phyloP scores from a whole-genome alignment of 2,888 invertebrate genomes.

The Yponomeuta sedellus region DNA sequence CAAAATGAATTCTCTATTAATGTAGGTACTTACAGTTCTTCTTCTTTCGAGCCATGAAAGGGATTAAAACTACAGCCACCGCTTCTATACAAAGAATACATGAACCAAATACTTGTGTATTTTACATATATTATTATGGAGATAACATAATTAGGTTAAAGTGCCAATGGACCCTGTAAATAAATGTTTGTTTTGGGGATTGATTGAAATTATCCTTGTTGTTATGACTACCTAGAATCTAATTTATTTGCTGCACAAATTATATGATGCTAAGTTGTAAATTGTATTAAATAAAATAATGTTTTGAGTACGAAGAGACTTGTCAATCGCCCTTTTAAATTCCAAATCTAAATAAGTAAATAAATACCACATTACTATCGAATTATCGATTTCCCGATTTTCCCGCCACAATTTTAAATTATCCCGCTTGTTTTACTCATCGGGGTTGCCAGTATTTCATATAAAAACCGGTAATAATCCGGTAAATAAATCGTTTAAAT shows the following conservation, averaged over 20 bases:
- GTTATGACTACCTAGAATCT: background rate
- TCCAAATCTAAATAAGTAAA: background rate
- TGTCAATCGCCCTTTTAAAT: background rate
- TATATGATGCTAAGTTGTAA: background rate
- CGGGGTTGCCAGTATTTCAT: background rate
- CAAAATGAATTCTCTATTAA: background rate
- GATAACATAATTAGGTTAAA: background rate
- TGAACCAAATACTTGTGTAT: background rate
- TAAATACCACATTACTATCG: too few relatives aligned
- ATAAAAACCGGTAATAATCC: too few relatives aligned
- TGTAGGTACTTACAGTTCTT: background rate
- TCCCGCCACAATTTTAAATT: too few relatives aligned
- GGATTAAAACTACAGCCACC: background rate
- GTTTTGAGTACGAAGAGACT: background rate
- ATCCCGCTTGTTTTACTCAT: too few relatives aligned
- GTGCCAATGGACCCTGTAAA: background rate
- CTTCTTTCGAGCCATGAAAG: background rate
- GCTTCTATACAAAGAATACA: background rate
- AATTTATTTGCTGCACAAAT: background rate
- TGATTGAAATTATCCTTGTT: background rate
- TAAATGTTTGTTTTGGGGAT: background rate
- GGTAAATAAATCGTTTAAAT: too few relatives aligned
- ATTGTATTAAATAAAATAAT: conserved; percentile 4
- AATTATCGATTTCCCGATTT: too few relatives aligned
- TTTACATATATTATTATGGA: background rate